phyloP scores from a whole-genome alignment of 2,113 vertebrate genomes.

The Micromys minutus region DNA sequence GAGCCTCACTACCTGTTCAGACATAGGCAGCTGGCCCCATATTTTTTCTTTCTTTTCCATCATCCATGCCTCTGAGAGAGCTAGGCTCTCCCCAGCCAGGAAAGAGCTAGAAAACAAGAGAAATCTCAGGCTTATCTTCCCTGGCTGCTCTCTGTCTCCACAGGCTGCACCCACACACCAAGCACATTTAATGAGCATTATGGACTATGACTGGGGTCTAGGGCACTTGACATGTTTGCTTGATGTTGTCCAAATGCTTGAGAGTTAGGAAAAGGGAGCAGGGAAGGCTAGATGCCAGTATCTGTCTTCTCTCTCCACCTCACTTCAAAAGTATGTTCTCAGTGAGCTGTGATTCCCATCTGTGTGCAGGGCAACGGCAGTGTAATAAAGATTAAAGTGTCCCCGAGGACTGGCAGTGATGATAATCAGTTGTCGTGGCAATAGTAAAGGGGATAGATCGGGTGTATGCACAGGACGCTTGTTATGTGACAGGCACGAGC shows the following conservation, averaged over 20 bases:
- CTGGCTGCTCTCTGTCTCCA: not conserved
- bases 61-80: not conserved
- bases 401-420: not conserved
- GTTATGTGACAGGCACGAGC: not conserved
- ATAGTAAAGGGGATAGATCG: not conserved
- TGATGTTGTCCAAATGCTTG: not conserved
- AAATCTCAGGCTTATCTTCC: not conserved
- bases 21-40: not conserved
- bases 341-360: not conserved
- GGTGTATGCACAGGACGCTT: not conserved
- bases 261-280: not conserved
- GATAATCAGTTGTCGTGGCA: not conserved
- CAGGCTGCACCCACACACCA: not conserved
- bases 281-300: not conserved
- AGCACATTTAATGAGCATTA: not conserved
- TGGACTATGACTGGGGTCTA: not conserved
- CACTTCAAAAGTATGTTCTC: not conserved
- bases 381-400: constrained; percentile 28
- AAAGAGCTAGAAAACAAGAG: not conserved
- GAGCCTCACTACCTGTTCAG: not conserved
- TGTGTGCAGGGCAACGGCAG: not conserved
- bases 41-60: not conserved
- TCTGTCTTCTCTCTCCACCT: not conserved
- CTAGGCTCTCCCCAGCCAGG: not conserved
- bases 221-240: not conserved